Base-by-base conservation (phyloP, 2,113 vertebrate genomes). In the Datnioides undecimradiatus region DNA sequence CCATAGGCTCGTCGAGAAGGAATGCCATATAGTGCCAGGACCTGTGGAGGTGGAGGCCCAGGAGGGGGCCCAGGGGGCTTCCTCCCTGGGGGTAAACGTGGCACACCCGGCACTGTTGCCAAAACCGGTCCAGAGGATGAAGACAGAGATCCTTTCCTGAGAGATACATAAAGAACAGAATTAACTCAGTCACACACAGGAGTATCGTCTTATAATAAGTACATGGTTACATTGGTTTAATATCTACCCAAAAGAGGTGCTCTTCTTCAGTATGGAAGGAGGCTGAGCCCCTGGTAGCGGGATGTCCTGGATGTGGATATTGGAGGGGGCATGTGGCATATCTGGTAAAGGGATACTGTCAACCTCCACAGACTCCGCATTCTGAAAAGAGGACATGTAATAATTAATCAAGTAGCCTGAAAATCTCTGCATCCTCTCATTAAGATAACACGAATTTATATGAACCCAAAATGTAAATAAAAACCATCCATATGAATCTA, bases 271-370 rank as follows among this genome's bases (percentile, higher is more conserved):
- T 64, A 99, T 99, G 63, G 98, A 99, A 29, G 98, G 97, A 4
- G 98, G 98, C 29, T 99, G 98, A n/a, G 98, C 97, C 19, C 98
- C 98, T 34, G 98, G 98, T 63, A 99, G 93, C 1, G 98, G 98
- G 87, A 99, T 99, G 82, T 99, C 98, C 87, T 99, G 97, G 88
- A 99, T 98, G 51, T 98, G 94, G 82, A 99, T 99, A 83, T 97
- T 99, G 82, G 98, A 99, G 5, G 98, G 98, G 27, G 98, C 98
- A 2, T 99, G 98, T 0, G 98, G 98, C 97, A 99, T 97, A 70
- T 99, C 98, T 54, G 98, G 98, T 68, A 99, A 91, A 23, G 98
- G 98, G 81, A 99, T 99, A 70, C 97, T 99, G 90, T 99, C 98
- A 41, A 99, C 98, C 89, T 99, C 98, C 84, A 99, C 98, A 1